phyloP scores from a whole-genome alignment of 1,140 invertebrate species.

The Brachystomella parvula region DNA sequence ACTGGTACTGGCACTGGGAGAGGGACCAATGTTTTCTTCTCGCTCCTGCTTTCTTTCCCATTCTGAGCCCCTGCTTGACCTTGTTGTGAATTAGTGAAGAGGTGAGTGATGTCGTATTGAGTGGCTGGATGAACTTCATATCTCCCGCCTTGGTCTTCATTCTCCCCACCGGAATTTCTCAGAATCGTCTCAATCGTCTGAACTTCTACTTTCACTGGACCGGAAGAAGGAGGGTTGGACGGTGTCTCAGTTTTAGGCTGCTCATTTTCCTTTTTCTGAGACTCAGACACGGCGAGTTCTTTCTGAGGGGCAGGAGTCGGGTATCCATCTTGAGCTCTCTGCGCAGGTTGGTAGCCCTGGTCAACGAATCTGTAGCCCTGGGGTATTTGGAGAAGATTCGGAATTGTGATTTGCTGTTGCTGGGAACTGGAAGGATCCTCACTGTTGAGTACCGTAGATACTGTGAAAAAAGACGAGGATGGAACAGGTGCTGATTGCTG shows the following conservation, averaged over 20 bases:
- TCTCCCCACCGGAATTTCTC: too few relatives aligned
- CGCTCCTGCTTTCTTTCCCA: not conserved
- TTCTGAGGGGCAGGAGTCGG: not conserved
- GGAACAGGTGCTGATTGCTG: not conserved
- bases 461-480: not conserved
- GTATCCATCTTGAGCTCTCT: too few relatives aligned
- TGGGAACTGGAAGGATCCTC: not conserved
- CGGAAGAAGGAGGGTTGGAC: not conserved
- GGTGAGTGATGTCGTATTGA: constrained; percentile 35
- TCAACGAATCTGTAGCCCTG: not conserved
- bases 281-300: too few relatives aligned
- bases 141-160: too few relatives aligned
- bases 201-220: not conserved
- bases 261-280: not conserved
- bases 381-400: not conserved
- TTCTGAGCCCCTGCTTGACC: not conserved
- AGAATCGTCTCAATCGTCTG: too few relatives aligned
- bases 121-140: constrained; percentile 34
- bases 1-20: constrained; percentile 34
- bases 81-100: constrained; percentile 32
- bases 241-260: not conserved
- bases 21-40: constrained; percentile 23
- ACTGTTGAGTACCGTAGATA: not conserved
- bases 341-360: not conserved
- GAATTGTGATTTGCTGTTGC: not conserved